These are phyloP conservation scores for Belgica antarctica DNA, from an alignment of 2,888 invertebrate genomes.

Conservation along the genomic window DNA sequence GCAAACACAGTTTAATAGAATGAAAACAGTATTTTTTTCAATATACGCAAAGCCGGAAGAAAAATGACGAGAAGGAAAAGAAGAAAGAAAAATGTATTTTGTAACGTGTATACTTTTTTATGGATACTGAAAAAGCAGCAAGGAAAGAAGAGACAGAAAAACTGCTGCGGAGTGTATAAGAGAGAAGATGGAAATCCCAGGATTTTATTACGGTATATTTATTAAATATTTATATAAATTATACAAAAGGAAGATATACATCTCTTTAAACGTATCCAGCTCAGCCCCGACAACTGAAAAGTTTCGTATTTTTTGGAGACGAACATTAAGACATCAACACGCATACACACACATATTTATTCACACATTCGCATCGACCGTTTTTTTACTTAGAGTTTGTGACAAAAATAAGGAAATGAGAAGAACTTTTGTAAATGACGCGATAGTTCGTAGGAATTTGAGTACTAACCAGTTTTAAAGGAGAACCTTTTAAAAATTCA, in stretches of 20 bases:
- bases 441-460: too few species aligned
- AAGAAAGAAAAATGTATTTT: constrained; percentile 35
- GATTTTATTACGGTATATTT: constrained; percentile 44
- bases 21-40: constrained; percentile 40
- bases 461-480: too few species aligned
- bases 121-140: too few species aligned
- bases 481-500: too few species aligned
- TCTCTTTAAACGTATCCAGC: neutral
- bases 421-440: too few species aligned
- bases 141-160: too few species aligned
- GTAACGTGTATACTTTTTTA: constrained; percentile 40
- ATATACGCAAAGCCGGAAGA: constrained; percentile 10
- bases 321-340: neutral
- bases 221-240: constrained; percentile 43
- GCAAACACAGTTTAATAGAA: too few species aligned
- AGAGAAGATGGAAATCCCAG: constrained; percentile 34
- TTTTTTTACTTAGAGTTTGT: neutral
- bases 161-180: neutral
- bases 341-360: neutral
- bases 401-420: too few species aligned
- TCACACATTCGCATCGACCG: neutral
- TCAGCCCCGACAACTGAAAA: too few species aligned
- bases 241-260: constrained; percentile 19
- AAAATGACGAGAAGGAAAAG: neutral
- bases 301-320: neutral